These are phyloP conservation scores for Venturia canescens DNA, from an alignment of 1,140 invertebrate genomes.

Conservation along the genomic window DNA sequence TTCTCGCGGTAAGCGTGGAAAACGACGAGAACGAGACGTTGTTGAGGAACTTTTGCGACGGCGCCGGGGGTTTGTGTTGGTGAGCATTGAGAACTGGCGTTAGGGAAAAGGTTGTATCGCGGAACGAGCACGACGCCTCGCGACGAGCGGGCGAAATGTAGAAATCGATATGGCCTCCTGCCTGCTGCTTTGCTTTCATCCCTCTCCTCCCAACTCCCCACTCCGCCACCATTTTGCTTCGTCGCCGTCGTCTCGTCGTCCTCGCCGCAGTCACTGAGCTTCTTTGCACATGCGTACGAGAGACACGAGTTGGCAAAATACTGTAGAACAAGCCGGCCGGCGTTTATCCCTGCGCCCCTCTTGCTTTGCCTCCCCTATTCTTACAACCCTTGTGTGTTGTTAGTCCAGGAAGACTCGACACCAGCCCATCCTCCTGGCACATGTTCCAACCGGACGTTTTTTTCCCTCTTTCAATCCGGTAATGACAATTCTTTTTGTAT, in stretches of 20 bases:
- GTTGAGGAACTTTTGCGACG: constrained; percentile 21
- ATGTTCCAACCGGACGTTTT: too few relatives aligned
- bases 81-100: background rate
- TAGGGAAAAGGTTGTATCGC: constrained; percentile 5
- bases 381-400: background rate
- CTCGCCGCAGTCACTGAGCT: constrained; percentile 24
- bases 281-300: constrained; percentile 69
- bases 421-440: background rate
- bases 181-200: background rate
- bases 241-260: constrained; percentile 35
- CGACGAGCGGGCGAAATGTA: constrained; percentile 44
- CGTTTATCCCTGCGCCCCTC: background rate
- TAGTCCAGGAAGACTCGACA: background rate
- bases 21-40: constrained; percentile 50
- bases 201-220: background rate
- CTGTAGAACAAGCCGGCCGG: background rate
- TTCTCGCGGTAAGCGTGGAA: constrained; percentile 58
- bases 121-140: constrained; percentile 50
- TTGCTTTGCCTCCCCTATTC: background rate
- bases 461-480: too few relatives aligned
- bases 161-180: constrained; percentile 69
- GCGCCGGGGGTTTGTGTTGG: background rate
- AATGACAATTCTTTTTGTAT: too few relatives aligned
- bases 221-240: background rate
- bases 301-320: background rate